phyloP scores from a whole-genome alignment of 2,888 invertebrate species.

The Drosophila austrosaltans region DNA sequence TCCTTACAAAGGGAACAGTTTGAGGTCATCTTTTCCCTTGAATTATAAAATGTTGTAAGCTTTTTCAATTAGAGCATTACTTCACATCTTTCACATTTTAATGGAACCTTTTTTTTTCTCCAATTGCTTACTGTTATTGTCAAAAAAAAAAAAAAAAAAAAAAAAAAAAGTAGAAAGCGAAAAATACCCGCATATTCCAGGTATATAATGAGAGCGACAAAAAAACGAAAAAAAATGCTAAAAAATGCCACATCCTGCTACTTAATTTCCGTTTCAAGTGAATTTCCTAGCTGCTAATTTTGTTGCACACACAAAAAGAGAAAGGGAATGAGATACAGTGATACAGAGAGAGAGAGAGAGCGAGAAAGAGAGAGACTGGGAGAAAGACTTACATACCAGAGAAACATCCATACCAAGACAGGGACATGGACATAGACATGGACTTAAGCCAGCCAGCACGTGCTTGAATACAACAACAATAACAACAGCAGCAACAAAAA shows the following conservation, averaged over 20 bases:
- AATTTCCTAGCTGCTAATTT: constrained; percentile 78
- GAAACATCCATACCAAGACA: constrained; percentile 11
- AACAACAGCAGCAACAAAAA: neutral
- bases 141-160: neutral
- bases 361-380: neutral
- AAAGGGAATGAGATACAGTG: neutral
- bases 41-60: neutral
- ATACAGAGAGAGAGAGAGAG: neutral
- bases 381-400: constrained; percentile 19
- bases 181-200: constrained; percentile 15
- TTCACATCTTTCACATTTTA: constrained; percentile 4
- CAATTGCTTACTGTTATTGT: constrained; percentile 10
- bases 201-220: constrained; percentile 32
- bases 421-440: constrained; percentile 10
- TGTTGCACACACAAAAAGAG: constrained; percentile 50
- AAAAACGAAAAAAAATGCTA: constrained; percentile 1
- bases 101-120: constrained; percentile 7
- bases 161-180: constrained; percentile 15
- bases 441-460: constrained; percentile 19
- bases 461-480: constrained; percentile 35
- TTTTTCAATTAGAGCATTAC: constrained; percentile 11
- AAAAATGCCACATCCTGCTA: constrained; percentile 62
- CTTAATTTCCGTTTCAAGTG: constrained; percentile 80
- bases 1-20: neutral
- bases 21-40: neutral